A percentile compares a stretch with the other conserved stretches of the same genome.
Conservation (phyloP, 2,797 vertebrate genomes). For the Parambassis ranga region DNA sequence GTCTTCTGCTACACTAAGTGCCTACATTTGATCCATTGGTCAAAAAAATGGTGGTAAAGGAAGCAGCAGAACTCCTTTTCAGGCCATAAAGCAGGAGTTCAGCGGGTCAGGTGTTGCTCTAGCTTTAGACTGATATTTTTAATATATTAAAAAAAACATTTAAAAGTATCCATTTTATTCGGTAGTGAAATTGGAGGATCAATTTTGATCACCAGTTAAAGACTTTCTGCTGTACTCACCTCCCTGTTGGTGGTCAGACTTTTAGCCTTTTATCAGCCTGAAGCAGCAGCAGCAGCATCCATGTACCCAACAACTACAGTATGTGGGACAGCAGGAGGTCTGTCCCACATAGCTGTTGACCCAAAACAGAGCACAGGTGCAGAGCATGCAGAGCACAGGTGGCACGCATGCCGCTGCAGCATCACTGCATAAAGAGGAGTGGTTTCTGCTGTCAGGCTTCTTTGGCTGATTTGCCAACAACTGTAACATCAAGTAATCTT, state of each 20-base stretch:
- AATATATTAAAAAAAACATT: too few species aligned
- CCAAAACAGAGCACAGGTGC: slow-evolving; percentile 54
- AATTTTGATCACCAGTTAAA: background rate
- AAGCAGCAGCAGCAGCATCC: slow-evolving; percentile 7
- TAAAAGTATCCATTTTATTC: too few species aligned
- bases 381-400: slow-evolving; percentile 51
- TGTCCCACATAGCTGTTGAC: slow-evolving; percentile 71
- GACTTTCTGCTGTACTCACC: background rate
- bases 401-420: slow-evolving; percentile 20
- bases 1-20: too few species aligned
- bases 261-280: slow-evolving; percentile 16
- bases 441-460: background rate
- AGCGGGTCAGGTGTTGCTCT: too few species aligned
- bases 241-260: slow-evolving; percentile 14
- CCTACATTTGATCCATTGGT: too few species aligned
- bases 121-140: too few species aligned
- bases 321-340: slow-evolving; percentile 51
- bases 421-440: background rate
- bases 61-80: too few species aligned
- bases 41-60: too few species aligned
- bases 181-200: too few species aligned
- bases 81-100: too few species aligned
- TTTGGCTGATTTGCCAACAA: background rate
- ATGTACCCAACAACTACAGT: slow-evolving; percentile 16
- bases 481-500: background rate